Evolutionary conservation across 2,797 vertebrate genomes (phyloP), one percentile per base, ranked within the genome.

Genomic region (Poeciliopsis presidionis): DNA sequence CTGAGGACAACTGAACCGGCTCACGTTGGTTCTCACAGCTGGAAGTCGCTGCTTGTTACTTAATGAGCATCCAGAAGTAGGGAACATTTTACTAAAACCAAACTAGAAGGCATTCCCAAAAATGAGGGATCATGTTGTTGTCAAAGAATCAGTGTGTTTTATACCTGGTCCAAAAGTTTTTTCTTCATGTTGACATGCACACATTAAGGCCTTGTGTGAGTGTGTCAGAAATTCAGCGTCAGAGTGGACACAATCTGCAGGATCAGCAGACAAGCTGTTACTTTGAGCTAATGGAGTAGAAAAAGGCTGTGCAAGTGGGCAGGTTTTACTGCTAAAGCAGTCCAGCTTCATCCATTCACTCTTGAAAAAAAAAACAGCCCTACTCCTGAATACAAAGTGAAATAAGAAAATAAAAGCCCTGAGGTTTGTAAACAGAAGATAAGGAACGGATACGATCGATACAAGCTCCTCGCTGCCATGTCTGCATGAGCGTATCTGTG

Each of bases 291-390:
- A 28, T 0, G 20, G 74, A 80, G 75, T 20, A 59, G 49, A 43
- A 55, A 33, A 7, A 39, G 20, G 20, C 53, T 45, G 47, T 3
- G 43, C 45, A 71, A 78, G 5, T 1, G 14, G 1, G 41, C 30
- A 41, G 39, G 33, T 25, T 59, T 82, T 33, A n/a, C 30, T 45
- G 41, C 41, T 5, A n/a, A 43, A 70, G 67, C 22, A 57, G 13
- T 57, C 53, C 13, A 16, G 25, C 72, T 71, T 51, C 36, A 76
- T 78, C 7, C 22, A 25, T 71, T 75, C 63, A 73, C 16, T 75
- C 7, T 28, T 4, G 11, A 20, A 22, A 20, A 53, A 53, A 41
- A 49, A 22, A 7, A 53, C 25, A 41, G 39, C 0, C 22, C n/a
- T 18, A 13, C 30, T 2, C 22, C 18, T 65, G n/a, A 55, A 73